Percentiles rank a stretch among this genome's conserved stretches.
phyloP scores from a whole-genome alignment of 2,888 invertebrate genomes.

The Aphrophora alni region DNA sequence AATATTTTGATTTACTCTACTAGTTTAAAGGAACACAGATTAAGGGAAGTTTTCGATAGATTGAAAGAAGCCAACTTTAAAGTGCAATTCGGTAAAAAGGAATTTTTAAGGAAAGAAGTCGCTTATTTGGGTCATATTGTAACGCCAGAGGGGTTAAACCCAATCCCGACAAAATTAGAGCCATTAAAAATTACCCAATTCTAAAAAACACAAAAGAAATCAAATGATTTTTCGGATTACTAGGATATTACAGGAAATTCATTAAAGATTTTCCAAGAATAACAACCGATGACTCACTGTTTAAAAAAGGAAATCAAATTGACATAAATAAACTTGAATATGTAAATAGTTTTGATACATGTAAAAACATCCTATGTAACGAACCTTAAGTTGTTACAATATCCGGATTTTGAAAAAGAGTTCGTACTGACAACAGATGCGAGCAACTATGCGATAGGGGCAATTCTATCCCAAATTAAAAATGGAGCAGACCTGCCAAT shows the following conservation, averaged over 20 bases:
- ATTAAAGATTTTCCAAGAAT: conserved; percentile 49
- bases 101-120: conserved; percentile 37
- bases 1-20: conserved; percentile 37
- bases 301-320: conserved; percentile 38
- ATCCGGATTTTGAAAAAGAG: conserved; percentile 36
- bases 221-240: conserved; percentile 50
- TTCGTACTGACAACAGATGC: conserved; percentile 50
- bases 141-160: conserved; percentile 31
- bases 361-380: conserved; percentile 11
- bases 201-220: conserved; percentile 34
- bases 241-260: conserved; percentile 52
- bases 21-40: conserved; percentile 17
- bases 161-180: conserved; percentile 28
- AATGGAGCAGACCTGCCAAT: conserved; percentile 54
- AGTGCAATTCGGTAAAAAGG: conserved; percentile 39
- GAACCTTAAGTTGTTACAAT: conserved; percentile 28
- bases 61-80: conserved; percentile 21
- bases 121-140: conserved; percentile 34
- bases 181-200: conserved; percentile 24
- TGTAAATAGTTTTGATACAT: conserved; percentile 24
- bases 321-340: conserved; percentile 43
- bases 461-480: conserved; percentile 48
- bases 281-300: too few relatives aligned
- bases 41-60: conserved; percentile 22
- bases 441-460: conserved; percentile 51